Percentiles rank a stretch among this genome's conserved stretches.
These are phyloP conservation scores for Tor tambroides DNA, from an alignment of 2,113 vertebrate species.

Conservation along the genomic window DNA sequence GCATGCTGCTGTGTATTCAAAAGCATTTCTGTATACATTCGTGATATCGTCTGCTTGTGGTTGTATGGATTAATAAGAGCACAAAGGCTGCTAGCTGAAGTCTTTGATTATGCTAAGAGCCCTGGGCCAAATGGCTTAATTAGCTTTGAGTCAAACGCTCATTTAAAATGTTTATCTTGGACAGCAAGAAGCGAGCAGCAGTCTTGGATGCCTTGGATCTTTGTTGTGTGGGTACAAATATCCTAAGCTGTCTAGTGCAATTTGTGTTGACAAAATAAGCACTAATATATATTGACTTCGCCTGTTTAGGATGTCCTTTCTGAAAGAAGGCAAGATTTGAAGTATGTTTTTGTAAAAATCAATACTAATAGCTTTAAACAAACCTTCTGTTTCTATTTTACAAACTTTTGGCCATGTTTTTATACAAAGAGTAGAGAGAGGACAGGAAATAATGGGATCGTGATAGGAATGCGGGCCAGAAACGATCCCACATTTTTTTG, in stretches of 20 bases:
- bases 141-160: slow-evolving; percentile 49
- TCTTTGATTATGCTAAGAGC: slow-evolving; percentile 51
- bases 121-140: slow-evolving; percentile 51
- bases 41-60: slow-evolving; percentile 16
- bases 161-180: slow-evolving; percentile 59
- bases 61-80: slow-evolving; percentile 44
- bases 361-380: not conserved
- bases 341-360: not conserved
- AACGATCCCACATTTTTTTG: not conserved
- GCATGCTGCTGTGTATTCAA: not conserved
- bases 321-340: not conserved
- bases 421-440: not conserved
- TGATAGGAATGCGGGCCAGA: not conserved
- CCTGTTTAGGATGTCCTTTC: slow-evolving; percentile 2
- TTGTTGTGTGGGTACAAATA: slow-evolving; percentile 44
- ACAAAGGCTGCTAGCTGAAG: slow-evolving; percentile 35
- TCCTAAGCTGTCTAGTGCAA: slow-evolving; percentile 26
- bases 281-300: slow-evolving; percentile 8
- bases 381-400: not conserved
- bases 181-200: slow-evolving; percentile 22
- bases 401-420: not conserved
- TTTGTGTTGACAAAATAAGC: slow-evolving; percentile 29
- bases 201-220: slow-evolving; percentile 40
- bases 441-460: not conserved
- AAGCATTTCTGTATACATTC: slow-evolving; percentile 13